Conservation (phyloP, 2,888 invertebrate species). For the Pristionchus entomophagus region DNA sequence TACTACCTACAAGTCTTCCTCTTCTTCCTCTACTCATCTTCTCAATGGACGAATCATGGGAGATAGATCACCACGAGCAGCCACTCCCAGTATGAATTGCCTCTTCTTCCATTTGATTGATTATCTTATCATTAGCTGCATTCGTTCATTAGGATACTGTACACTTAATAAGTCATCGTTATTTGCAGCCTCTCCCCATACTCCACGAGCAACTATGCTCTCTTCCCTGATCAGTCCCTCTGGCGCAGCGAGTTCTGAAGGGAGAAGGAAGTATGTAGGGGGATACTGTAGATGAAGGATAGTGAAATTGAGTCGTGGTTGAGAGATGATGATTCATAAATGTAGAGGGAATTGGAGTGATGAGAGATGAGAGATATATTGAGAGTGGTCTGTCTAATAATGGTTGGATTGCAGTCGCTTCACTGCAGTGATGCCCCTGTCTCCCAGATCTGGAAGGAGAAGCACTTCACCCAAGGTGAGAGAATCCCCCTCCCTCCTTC, state of each 20-base stretch:
- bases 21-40: neutral
- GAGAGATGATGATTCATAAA: neutral
- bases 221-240: neutral
- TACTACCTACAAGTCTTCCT: too few relatives aligned
- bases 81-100: neutral
- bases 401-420: constrained; percentile 30
- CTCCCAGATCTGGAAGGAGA: constrained; percentile 7
- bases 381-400: too few relatives aligned
- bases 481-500: too few relatives aligned
- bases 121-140: too few relatives aligned
- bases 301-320: too few relatives aligned
- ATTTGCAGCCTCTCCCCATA: neutral
- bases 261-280: constrained; percentile 14
- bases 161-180: neutral
- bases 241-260: constrained; percentile 22
- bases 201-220: constrained; percentile 15
- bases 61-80: neutral
- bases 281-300: too few relatives aligned
- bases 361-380: too few relatives aligned
- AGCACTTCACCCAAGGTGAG: constrained; percentile 10
- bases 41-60: constrained; percentile 23
- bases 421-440: constrained; percentile 21
- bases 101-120: too few relatives aligned
- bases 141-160: neutral
- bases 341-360: neutral